Percentiles rank a stretch among this genome's conserved stretches.
Evolutionary conservation across 2,888 invertebrate genomes (phyloP).

Genomic region (Sialis fuliginosa): DNA sequence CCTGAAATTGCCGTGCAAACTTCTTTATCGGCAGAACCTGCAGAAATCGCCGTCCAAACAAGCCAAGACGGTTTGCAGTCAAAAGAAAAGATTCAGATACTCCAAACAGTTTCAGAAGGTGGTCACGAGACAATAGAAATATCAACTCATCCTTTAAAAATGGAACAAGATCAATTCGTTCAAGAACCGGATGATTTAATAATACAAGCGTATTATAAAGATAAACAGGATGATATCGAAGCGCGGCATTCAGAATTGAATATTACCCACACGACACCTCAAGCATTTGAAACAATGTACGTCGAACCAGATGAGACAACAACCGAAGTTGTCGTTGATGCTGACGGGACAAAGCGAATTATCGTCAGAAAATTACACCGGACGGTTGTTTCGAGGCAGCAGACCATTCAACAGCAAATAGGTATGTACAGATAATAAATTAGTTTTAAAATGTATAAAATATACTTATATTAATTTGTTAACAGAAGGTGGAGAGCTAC

Average conservation of each 20-base stretch:
- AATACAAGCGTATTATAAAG: conserved; percentile 55
- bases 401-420: conserved; percentile 43
- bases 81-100: conserved; percentile 47
- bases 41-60: conserved; percentile 22
- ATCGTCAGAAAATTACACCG: conserved; percentile 56
- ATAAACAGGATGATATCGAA: conserved; percentile 25
- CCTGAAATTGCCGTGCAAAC: conserved; percentile 11
- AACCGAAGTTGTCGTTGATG: conserved; percentile 62
- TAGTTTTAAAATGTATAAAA: too few relatives aligned
- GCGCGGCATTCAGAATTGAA: conserved; percentile 46
- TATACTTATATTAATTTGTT: too few relatives aligned
- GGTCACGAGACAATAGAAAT: conserved; percentile 57
- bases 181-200: conserved; percentile 40
- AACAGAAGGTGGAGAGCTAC: conserved; percentile 28
- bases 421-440: conserved; percentile 25
- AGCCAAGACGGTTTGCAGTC: conserved; percentile 26
- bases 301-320: conserved; percentile 70
- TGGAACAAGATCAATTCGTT: conserved; percentile 29
- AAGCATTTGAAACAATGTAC: conserved; percentile 64
- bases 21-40: conserved; percentile 16
- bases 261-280: conserved; percentile 52
- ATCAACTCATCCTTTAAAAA: conserved; percentile 38
- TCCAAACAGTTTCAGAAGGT: conserved; percentile 36
- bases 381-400: conserved; percentile 46
- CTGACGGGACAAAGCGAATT: conserved; percentile 65